Evolutionary conservation across 2,113 vertebrate genomes (phyloP), one percentile per base, ranked within the genome.

Genomic region (Phasianus colchicus): DNA sequence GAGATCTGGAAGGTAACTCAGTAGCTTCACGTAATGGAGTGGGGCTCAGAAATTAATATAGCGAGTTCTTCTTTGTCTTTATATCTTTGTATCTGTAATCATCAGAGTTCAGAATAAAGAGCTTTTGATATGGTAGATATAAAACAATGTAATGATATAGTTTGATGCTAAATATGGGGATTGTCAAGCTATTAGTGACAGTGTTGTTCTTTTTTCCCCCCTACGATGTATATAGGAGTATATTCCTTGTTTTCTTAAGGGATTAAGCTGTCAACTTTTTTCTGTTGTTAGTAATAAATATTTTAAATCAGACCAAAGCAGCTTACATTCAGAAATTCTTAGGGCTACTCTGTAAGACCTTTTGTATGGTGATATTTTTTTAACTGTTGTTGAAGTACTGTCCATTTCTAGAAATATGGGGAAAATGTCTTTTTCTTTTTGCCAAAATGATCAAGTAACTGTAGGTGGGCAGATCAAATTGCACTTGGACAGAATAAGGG

Each of bases 31-130:
- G 1, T 21, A n/a, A 1, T 84, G 71, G 52, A 85, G 63, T 47
- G 75, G 38, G 16, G 25, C 25, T 36, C 45, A 67, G 67, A 76
- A 85, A 79, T 89, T 95, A 85, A 42, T 72, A 25, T 19, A 69
- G 25, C 27, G 91, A 84, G 75, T 64, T 48, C 10, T 71, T 85
- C 79, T 91, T 85, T 75, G 45, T 34, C 57, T 82, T 87, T 19
- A 1, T 87, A 64, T 67, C 71, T 89, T 76, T 83, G 19, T 82
- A 82, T 94, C 80, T 82, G 30, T 90, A 88, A 85, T 94, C 89
- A 70, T 58, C n/a, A 80, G 45, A 83, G 72, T 80, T 93, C 42
- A 63, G 30, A 90, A 70, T 77, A 90, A 58, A 54, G 1, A 76
- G 54, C 45, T 86, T 83, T 80, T 80, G 90, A 80, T 86, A 69